These are phyloP conservation scores for Drosophila varians DNA, from an alignment of 1,140 invertebrate species.

Conservation along the genomic window DNA sequence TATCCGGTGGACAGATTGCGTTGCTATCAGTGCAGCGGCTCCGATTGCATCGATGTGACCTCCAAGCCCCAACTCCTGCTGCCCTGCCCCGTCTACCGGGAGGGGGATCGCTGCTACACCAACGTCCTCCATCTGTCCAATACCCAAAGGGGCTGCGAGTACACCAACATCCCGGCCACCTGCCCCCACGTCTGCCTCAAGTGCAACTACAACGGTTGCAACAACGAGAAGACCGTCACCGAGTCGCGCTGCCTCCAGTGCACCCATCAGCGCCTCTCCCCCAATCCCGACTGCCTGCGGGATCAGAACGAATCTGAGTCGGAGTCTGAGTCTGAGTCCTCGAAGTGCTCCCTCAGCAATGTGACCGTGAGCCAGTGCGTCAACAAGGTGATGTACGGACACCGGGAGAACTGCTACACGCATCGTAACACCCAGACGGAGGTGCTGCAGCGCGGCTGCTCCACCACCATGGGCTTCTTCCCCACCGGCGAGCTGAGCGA, in stretches of 20 bases:
- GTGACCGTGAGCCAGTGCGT: conserved; percentile 49
- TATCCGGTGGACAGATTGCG: conserved; percentile 62
- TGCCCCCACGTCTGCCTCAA: conserved; percentile 75
- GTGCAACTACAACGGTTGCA: conserved; percentile 78
- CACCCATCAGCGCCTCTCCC: conserved; percentile 28
- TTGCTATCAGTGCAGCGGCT: conserved; percentile 73
- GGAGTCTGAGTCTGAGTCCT: background rate
- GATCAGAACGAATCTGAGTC: conserved; percentile 21
- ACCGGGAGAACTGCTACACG: conserved; percentile 65
- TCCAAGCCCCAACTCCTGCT: conserved; percentile 39
- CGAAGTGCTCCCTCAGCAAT: conserved; percentile 44
- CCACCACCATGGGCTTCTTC: conserved; percentile 67
- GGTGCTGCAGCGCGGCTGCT: conserved; percentile 67
- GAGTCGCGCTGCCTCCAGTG: conserved; percentile 63
- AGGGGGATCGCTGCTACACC: conserved; percentile 70
- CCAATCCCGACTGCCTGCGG: conserved; percentile 56
- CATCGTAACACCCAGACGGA: conserved; percentile 62
- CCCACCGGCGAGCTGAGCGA: conserved; percentile 56
- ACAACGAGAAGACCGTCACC: conserved; percentile 54
- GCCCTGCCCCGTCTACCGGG: conserved; percentile 64
- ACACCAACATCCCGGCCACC: conserved; percentile 40
- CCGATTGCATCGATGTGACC: conserved; percentile 64
- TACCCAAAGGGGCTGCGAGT: conserved; percentile 67
- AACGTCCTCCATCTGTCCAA: conserved; percentile 60
- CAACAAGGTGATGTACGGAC: conserved; percentile 71